phyloP scores from a whole-genome alignment of 2,888 invertebrate species.

The Tortrix viridana region DNA sequence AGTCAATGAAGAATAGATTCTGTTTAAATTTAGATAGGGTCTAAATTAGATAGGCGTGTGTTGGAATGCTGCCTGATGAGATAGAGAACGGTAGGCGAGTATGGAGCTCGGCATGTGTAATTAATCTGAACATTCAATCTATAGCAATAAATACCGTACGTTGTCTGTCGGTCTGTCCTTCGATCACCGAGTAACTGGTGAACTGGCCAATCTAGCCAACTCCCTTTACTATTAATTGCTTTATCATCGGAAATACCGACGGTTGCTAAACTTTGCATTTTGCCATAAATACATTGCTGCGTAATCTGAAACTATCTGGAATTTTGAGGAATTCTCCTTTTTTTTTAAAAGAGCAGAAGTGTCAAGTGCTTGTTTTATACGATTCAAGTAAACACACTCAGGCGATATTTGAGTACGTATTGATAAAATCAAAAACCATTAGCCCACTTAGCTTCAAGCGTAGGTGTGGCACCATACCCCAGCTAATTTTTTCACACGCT shows the following conservation, averaged over 20 bases:
- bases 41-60: conserved; percentile 53
- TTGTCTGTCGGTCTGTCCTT: conserved; percentile 72
- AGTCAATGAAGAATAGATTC: conserved; percentile 62
- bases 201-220: conserved; percentile 59
- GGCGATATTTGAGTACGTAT: too few relatives aligned
- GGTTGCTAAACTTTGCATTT: neutral
- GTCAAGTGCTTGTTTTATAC: too few relatives aligned
- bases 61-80: conserved; percentile 71
- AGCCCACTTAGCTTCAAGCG: too few relatives aligned
- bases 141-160: conserved; percentile 72
- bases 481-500: too few relatives aligned
- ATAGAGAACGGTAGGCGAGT: conserved; percentile 45
- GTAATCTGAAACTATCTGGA: neutral
- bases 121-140: conserved; percentile 74
- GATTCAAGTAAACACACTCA: too few relatives aligned
- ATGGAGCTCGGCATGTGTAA: conserved; percentile 66
- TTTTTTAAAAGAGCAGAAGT: too few relatives aligned
- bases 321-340: too few relatives aligned
- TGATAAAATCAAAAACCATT: too few relatives aligned
- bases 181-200: conserved; percentile 64
- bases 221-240: conserved; percentile 62
- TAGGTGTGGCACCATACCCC: too few relatives aligned
- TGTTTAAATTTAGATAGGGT: conserved; percentile 59
- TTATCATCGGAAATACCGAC: conserved; percentile 53
- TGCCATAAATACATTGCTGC: neutral